These are phyloP conservation scores for Sinotaia quadrata DNA, from an alignment of 2,888 invertebrate species.

Conservation along the genomic window DNA sequence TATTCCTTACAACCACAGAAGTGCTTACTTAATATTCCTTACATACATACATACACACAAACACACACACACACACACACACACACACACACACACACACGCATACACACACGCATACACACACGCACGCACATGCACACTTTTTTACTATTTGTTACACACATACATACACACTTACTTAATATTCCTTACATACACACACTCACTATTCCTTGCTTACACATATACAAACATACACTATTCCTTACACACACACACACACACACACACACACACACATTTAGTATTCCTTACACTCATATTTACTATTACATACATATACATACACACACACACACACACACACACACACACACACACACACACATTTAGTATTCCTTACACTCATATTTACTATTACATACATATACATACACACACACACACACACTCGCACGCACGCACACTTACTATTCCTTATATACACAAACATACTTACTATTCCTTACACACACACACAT, in stretches of 20 bases:
- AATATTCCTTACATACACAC: background rate
- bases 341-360: background rate
- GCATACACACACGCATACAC: slow-evolving; percentile 1
- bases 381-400: background rate
- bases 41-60: background rate
- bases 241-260: background rate
- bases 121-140: slow-evolving; percentile 1
- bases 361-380: too few species aligned
- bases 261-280: background rate
- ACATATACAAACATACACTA: background rate
- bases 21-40: too few species aligned
- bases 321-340: background rate
- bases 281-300: too few species aligned
- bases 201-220: background rate
- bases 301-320: too few species aligned
- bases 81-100: background rate
- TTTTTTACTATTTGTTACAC: background rate
- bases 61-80: background rate
- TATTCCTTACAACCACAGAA: too few species aligned
- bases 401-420: background rate
- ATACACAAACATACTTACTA: too few species aligned
- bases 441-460: too few species aligned
- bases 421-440: background rate
- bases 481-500: too few species aligned
- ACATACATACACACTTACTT: slow-evolving; percentile 1